Evolutionary conservation across 2,113 vertebrate genomes (phyloP).

Genomic region (Psittacus erithacus): DNA sequence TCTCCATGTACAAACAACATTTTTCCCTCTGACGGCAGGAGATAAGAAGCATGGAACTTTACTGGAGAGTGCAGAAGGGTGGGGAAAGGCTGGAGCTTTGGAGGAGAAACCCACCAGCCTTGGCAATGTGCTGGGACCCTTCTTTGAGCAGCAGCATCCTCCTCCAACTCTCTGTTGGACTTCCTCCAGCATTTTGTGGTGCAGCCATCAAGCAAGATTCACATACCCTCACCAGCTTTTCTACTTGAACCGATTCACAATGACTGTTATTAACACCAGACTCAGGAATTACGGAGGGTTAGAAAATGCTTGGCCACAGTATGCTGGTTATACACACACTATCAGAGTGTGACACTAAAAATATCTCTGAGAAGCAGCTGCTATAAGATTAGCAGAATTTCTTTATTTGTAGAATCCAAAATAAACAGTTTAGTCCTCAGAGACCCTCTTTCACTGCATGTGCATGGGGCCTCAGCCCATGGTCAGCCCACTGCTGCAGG

Average conservation of each 20-base stretch:
- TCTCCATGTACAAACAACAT: background rate
- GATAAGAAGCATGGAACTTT: background rate
- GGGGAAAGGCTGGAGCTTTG: background rate
- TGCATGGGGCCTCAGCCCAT: background rate
- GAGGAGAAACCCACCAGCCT: background rate
- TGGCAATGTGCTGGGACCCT: background rate
- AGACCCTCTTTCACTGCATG: background rate
- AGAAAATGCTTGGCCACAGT: background rate
- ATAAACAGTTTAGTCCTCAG: background rate
- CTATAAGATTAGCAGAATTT: background rate
- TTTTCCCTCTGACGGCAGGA: background rate
- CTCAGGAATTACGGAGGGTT: background rate
- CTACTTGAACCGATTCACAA: background rate
- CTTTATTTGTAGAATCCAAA: background rate
- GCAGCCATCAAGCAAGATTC: background rate
- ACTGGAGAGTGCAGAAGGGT: background rate
- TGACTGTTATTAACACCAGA: background rate
- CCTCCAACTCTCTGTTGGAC: background rate
- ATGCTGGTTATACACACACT: background rate
- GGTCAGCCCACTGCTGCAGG: background rate
- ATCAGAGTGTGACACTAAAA: background rate
- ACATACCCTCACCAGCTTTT: background rate
- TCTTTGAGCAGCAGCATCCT: background rate
- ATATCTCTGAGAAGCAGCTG: background rate
- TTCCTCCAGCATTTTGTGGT: background rate